Evolutionary conservation across 2,113 vertebrate genomes (phyloP), one percentile per base, ranked within the genome.

Genomic region (Psittacara wagleri): DNA sequence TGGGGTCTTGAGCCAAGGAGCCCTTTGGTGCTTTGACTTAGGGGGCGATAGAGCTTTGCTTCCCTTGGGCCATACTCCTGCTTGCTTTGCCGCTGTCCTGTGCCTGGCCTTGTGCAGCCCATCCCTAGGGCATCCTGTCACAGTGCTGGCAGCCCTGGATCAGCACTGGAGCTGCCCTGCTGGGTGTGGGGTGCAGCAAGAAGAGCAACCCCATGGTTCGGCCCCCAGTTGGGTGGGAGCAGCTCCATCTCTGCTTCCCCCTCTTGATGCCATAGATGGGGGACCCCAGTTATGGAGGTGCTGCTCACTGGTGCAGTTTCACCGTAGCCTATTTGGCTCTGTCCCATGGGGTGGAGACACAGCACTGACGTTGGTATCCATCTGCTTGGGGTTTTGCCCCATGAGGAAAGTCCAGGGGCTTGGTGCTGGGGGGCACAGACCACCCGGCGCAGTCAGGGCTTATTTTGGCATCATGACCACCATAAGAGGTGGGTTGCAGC

Each of bases 81-180:
- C 55, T 84, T 54, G 31, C 33, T 86, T 68, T 49, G 46, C 16
- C 4, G 0, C 33, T 1, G 0, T 52, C 33, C 41, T 2, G 3
- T 61, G 25, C 22, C 46, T 55, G 68, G 33, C 33, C 22, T 69
- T 10, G 2, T 37, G 75, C 61, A 66, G 48, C 27, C 14, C 2
- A 2, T 78, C n/a, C 28, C n/a, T 0, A 0, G 13, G 52, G 37
- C n/a, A 18, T 69, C 37, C 12, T 0, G 5, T 69, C 44, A 18
- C 9, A 1, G 28, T 41, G n/a, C n/a, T 1, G 8, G 27, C 59
- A 70, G 86, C 19, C 44, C 52, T 9, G 9, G 11, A 27, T 72
- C 15, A 17, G 35, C 20, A 3, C 0, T 2, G 2, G 15, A 62
- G 18, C 28, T 2, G 5, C 41, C 22, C 14, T 5, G 1, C 10